A percentile compares a stretch with the other conserved stretches of the same genome.
These are phyloP conservation scores for Xerus rutilus DNA, from an alignment of 2,797 vertebrate genomes.

Conservation along the genomic window DNA sequence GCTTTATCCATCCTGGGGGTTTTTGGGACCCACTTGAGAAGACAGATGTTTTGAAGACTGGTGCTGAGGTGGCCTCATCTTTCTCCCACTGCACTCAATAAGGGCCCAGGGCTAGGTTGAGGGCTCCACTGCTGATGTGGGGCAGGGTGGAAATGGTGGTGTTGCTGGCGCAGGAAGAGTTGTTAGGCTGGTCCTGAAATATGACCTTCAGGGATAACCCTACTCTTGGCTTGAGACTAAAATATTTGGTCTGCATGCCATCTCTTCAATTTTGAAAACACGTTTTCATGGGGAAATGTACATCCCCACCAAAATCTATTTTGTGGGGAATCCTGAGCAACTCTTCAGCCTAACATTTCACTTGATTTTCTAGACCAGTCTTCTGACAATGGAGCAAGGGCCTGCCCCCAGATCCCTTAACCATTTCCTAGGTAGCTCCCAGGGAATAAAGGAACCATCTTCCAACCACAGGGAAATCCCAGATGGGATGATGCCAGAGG, in stretches of 20 bases:
- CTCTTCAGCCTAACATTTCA: background rate
- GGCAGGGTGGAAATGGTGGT: background rate
- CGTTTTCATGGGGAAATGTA: slow-evolving; percentile 11
- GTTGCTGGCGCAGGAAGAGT: no score
- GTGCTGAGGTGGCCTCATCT: background rate
- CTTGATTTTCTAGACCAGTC: background rate
- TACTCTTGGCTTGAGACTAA: slow-evolving; percentile 43
- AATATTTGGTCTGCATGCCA: background rate
- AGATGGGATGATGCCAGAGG: slow-evolving; percentile 1
- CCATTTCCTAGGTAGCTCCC: background rate
- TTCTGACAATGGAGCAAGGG: background rate
- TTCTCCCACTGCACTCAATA: background rate
- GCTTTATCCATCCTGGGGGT: background rate
- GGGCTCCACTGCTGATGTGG: background rate
- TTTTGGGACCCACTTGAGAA: slow-evolving; percentile 9
- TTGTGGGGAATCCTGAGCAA: background rate
- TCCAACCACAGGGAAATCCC: background rate
- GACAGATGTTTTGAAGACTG: background rate
- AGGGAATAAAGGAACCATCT: slow-evolving; percentile 15
- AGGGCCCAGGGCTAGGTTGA: background rate
- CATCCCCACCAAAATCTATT: background rate
- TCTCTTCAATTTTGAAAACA: background rate
- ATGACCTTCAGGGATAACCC: slow-evolving; percentile 58
- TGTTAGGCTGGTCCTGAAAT: background rate
- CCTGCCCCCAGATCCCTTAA: background rate